phyloP scores from a whole-genome alignment of 2,113 vertebrate genomes.

The Gallinago undulata region DNA sequence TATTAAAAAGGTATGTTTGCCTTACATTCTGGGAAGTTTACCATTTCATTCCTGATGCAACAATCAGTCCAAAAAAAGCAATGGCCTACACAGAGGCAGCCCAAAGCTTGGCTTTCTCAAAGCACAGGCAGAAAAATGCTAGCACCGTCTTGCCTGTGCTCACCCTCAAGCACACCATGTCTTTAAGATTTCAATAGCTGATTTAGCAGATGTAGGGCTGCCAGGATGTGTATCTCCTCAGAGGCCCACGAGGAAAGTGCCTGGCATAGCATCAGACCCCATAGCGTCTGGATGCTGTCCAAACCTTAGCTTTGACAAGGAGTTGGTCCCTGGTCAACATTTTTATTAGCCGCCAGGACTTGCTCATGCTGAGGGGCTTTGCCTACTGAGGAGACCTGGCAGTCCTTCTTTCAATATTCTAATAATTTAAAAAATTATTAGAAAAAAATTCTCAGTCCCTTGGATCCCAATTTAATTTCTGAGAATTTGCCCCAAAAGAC shows the following conservation, averaged over 20 bases:
- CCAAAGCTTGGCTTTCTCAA: neutral
- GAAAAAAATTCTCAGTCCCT: neutral
- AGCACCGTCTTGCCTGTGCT: neutral
- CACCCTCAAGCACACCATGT: neutral
- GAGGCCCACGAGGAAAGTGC: neutral
- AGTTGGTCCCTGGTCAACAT: neutral
- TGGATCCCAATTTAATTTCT: neutral
- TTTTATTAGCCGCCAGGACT: neutral
- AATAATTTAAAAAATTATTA: no score
- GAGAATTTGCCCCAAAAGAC: neutral
- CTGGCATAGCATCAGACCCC: neutral
- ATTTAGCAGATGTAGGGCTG: neutral
- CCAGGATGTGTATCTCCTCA: neutral
- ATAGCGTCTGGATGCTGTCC: neutral
- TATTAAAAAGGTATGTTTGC: neutral
- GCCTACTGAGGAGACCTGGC: neutral
- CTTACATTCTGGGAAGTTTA: neutral
- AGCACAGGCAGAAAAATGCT: neutral
- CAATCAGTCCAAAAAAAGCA: neutral
- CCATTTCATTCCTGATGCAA: neutral
- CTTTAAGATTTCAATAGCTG: neutral
- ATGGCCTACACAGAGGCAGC: neutral
- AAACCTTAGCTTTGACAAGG: neutral
- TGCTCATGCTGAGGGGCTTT: neutral
- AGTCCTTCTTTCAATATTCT: neutral